Percentiles rank a stretch among this genome's conserved stretches.
phyloP scores from a whole-genome alignment of 1,140 invertebrate genomes.

The Thereuonema tuberculata region DNA sequence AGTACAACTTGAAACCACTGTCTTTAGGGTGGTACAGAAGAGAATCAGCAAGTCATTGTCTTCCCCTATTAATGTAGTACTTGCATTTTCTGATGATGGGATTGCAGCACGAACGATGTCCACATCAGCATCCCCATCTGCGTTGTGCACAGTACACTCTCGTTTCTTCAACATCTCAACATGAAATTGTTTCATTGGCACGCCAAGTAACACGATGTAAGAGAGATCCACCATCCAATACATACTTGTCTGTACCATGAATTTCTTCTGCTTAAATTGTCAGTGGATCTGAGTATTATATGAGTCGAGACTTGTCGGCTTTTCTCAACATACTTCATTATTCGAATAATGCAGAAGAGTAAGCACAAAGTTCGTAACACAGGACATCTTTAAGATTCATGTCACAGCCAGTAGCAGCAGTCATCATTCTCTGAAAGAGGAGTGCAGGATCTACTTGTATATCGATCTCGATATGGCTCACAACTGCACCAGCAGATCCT shows the following conservation, averaged over 20 bases:
- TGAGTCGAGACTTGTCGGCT: slow-evolving; percentile 3
- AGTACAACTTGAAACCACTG: background rate
- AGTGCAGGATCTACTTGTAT: background rate
- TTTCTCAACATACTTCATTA: slow-evolving; percentile 4
- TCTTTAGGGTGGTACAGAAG: background rate
- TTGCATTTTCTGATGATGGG: no score
- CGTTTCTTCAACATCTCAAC: slow-evolving; percentile 11
- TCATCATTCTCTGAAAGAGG: slow-evolving; percentile 9
- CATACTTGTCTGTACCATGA: slow-evolving; percentile 2
- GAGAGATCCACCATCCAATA: slow-evolving; percentile 8
- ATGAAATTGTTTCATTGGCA: slow-evolving; percentile 10
- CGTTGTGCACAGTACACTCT: slow-evolving; percentile 10
- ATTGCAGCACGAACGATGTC: slow-evolving; percentile 7
- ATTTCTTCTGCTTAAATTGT: background rate
- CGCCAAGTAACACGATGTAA: slow-evolving; percentile 8
- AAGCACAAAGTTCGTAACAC: slow-evolving; percentile 7
- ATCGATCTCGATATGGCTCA: slow-evolving; percentile 3
- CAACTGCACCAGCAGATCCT: no score
- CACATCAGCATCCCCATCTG: no score
- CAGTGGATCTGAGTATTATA: background rate
- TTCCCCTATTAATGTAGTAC: background rate
- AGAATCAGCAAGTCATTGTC: background rate
- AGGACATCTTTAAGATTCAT: slow-evolving; percentile 9
- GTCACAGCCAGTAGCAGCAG: slow-evolving; percentile 4
- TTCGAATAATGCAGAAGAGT: slow-evolving; percentile 6